phyloP scores from a whole-genome alignment of 2,113 vertebrate species.

The Pollimyrus isidori region DNA sequence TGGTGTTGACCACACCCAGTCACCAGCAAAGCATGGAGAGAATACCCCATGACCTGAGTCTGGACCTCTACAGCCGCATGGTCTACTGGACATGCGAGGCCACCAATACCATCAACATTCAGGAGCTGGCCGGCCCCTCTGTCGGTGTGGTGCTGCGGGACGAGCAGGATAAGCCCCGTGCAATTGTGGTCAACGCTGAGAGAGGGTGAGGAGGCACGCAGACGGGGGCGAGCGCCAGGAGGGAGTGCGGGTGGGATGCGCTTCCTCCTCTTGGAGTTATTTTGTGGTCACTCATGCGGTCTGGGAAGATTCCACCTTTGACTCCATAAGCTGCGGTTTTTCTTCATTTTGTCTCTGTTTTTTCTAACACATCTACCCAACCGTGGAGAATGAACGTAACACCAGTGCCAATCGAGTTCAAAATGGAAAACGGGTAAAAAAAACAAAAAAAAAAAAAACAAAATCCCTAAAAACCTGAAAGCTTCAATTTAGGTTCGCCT shows the following conservation, averaged over 20 bases:
- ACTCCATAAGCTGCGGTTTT: neutral
- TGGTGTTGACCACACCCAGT: conserved; percentile 58
- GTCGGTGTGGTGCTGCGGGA: conserved; percentile 83
- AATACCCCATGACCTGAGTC: conserved; percentile 84
- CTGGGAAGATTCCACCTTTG: neutral
- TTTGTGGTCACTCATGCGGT: neutral
- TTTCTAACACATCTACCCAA: neutral
- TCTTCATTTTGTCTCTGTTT: neutral
- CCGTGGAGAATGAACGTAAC: neutral
- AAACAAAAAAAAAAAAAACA: no score
- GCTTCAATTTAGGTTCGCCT: neutral
- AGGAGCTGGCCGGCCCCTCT: conserved; percentile 66
- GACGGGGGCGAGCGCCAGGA: neutral
- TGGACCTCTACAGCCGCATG: conserved; percentile 81
- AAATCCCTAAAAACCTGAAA: neutral
- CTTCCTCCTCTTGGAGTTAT: neutral
- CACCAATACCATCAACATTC: conserved; percentile 80
- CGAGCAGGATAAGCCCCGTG: conserved; percentile 75
- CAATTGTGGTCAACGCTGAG: conserved; percentile 80
- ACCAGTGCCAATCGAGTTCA: neutral
- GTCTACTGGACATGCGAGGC: conserved; percentile 92
- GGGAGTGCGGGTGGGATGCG: neutral
- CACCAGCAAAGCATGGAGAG: conserved; percentile 66
- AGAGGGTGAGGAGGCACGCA: conserved; percentile 68
- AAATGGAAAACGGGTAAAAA: neutral